Conservation (phyloP, 2,888 invertebrate genomes). For the Hydraecia micacea region DNA sequence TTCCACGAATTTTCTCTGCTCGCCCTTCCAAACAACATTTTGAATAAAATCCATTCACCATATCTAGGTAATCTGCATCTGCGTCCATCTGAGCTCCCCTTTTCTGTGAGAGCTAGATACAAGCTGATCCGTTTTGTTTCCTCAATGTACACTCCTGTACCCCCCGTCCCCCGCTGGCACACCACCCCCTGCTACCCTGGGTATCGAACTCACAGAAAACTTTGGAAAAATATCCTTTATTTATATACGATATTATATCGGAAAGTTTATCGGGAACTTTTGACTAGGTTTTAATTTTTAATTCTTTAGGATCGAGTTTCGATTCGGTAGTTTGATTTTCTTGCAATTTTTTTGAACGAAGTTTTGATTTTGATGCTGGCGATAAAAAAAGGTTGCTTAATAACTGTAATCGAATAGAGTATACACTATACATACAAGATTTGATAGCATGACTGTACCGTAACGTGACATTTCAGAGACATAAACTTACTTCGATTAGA, state of each 20-base stretch:
- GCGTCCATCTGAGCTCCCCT: constrained; percentile 60
- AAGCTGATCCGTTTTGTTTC: constrained; percentile 85
- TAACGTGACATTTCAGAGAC: background rate
- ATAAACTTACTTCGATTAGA: background rate
- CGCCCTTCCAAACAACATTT: constrained; percentile 53
- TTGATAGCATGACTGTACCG: background rate
- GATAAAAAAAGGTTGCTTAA: too few relatives aligned
- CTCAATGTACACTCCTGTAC: constrained; percentile 65
- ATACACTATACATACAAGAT: background rate
- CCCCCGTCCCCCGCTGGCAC: background rate
- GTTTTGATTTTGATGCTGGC: constrained; percentile 14
- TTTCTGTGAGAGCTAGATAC: constrained; percentile 75
- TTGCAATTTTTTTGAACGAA: constrained; percentile 30
- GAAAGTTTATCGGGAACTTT: constrained; percentile 62
- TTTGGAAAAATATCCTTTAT: constrained; percentile 68
- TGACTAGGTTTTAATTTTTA: constrained; percentile 66
- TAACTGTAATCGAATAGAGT: background rate
- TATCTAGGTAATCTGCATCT: constrained; percentile 74
- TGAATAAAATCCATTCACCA: constrained; percentile 63
- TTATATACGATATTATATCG: constrained; percentile 65
- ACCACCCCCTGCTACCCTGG: constrained; percentile 5
- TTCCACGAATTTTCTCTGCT: background rate
- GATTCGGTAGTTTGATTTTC: constrained; percentile 51
- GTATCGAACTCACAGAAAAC: constrained; percentile 61
- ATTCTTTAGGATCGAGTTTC: constrained; percentile 55